phyloP scores from a whole-genome alignment of 2,113 vertebrate genomes.

The Neofelis nebulosa region DNA sequence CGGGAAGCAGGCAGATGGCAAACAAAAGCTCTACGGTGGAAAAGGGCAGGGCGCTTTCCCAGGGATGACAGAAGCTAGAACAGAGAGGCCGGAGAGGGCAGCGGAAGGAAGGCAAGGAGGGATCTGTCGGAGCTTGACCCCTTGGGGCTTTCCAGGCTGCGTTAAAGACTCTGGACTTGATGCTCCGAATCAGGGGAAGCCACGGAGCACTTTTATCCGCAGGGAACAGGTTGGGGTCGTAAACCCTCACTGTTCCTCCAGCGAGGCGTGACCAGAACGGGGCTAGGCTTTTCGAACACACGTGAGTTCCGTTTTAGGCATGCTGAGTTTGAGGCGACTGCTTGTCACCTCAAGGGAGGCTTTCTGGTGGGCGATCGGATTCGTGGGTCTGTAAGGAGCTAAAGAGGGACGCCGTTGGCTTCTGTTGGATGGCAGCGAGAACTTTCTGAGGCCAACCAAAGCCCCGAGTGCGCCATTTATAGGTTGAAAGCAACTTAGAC shows the following conservation, averaged over 20 bases:
- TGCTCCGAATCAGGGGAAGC: not conserved
- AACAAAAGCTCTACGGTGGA: not conserved
- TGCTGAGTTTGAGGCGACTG: not conserved
- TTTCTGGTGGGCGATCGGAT: not conserved
- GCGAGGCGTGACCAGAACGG: not conserved
- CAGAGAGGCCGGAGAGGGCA: no score
- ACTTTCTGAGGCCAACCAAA: not conserved
- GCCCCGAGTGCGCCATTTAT: not conserved
- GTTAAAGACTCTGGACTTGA: not conserved
- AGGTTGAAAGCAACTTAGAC: not conserved
- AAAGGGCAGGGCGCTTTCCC: not conserved
- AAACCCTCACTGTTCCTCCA: not conserved
- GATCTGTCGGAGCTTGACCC: accelerated
- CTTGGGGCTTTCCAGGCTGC: not conserved
- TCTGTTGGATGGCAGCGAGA: not conserved
- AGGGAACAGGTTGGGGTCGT: not conserved
- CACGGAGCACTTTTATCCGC: not conserved
- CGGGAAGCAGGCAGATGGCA: not conserved
- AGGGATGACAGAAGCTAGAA: not conserved
- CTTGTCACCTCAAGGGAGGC: not conserved
- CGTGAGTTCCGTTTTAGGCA: not conserved
- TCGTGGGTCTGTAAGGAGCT: not conserved
- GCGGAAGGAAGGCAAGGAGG: not conserved
- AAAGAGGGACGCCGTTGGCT: not conserved
- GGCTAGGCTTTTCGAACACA: not conserved